Base-by-base conservation (phyloP, 2,888 invertebrate genomes). In the Tanypteryx hageni region DNA sequence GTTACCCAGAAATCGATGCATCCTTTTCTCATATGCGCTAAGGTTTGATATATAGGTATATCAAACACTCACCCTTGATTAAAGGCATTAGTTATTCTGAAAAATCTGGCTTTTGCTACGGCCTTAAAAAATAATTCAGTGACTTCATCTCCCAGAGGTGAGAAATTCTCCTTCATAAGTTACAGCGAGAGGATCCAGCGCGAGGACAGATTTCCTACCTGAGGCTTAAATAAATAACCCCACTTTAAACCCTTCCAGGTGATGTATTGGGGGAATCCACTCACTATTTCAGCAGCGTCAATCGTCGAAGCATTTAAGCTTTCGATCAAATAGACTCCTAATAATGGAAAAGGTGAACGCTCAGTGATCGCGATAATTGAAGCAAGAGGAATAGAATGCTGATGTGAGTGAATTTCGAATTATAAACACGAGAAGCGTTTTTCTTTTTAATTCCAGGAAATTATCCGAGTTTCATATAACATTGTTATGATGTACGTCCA, bases 251-350 rank as follows among this genome's bases (percentile, higher is more conserved):
- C 27, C 76, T 18, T 27, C 13, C 13, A n/a, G 27, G 22, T 13
- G 22, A 76, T 76, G 76, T 27, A 27, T 11, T 13, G 76, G 18
- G 76, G 7, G 22, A 76, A 22, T 27, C 27, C 11, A 22, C 9
- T 27, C 76, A 27, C 76, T 76, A 76, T 76, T 76, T 27, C 76
- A 22, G 22, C 22, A 76, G 76, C 44, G 27, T 76, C 76, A 76
- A 76, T 76, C 76, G 76, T 13, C 76, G 76, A 22, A 76, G 76
- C 76, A 76, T 27, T 76, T 76, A 76, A 27, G 76, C 27, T 27
- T 76, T 27, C 76, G 76, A 76, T 27, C 76, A 76, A 76, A 76
- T 76, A 76, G 76, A 27, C 27, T 27, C 22, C 68, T n/a, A 22
- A n/a, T 76, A 76, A 76, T 76, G 76, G 76, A 76, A 76, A 22